Evolutionary conservation across 2,888 invertebrate genomes (phyloP), one percentile per base, ranked within the genome.

Genomic region (Cryptus armator): DNA sequence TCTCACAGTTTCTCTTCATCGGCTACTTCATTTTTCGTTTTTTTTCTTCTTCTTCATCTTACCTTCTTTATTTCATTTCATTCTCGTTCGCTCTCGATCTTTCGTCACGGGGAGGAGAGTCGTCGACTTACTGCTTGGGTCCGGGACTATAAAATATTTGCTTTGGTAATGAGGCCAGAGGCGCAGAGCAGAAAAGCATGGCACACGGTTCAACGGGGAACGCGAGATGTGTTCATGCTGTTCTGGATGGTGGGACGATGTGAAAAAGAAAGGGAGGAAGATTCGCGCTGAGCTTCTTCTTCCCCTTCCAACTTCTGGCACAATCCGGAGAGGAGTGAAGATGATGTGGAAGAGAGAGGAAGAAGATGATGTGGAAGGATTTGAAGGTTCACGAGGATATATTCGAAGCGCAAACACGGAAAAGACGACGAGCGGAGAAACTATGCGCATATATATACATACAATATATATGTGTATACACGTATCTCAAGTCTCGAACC

Each of bases 111-210:
- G 48, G 19, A 19, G 48, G 56, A 56, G 48, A 53, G 56, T 64
- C 62, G 70, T 81, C 72, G 56, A 64, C 80, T 76, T 84, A 88
- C 88, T 86, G 87, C 87, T 87, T 86, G 89, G 87, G 89, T 86
- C 89, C 88, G 88, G 90, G 92, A 92, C 92, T 93, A 92, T 93
- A 92, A 93, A 93, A 93, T 93, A 93, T 93, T 93, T 93, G 92
- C 93, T 93, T 93, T 93, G 90, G 92, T 93, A 93, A 93, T 93
- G 93, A 93, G 93, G 93, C 92, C 91, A 91, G 66, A 32, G 29
- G 62, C 86, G 90, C 91, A 88, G 90, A 89, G 90, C 88, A 89
- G 88, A 88, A 84, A 86, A 86, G 87, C 48, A 56, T 29, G 32
- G 62, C 59, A 10, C 74, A 53, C 6, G 91, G 90, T 88, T 90